Base-by-base conservation (phyloP, 2,113 vertebrate species). In the Labrus mixtus region DNA sequence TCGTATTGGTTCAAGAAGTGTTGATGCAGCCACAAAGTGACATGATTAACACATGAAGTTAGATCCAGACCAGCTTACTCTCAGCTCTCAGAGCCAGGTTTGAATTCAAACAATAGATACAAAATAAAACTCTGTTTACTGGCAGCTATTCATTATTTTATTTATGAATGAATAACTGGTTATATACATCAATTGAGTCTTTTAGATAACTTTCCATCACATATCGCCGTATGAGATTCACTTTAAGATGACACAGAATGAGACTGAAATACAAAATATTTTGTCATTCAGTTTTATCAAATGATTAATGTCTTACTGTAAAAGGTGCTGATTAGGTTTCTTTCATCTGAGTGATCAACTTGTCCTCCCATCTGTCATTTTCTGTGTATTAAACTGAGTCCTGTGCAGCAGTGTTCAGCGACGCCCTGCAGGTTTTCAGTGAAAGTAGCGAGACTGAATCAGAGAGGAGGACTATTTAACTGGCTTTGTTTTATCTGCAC, bases 401-500 rank as follows among this genome's bases (percentile, higher is more conserved):
- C 19, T 22, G 53, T 62, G 22, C 54, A 17, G 67, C 29, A 10
- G 16, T 19, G 51, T 13, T 5, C 22, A 50, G 55, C 66, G 23
- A 8, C 48, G 58, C n/a, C 50, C 50, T 77, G 41, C 55, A 69
- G 64, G 46, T 73, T 78, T 54, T 67, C 1, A 65, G 50, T 51
- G 37, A 75, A 66, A 65, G 66, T 68, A 74, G 73, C 59, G 23
- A 57, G 62, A 33, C 29, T 6, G 29, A 6, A 33, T 2, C 55
- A 63, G 93, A 89, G 82, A 77, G 65, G 85, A 68, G 83, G 93
- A 93, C 80, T 93, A 90, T 89, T 94, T 93, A 94, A 89, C 93
- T 82, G 89, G 89, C 85, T 43, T 76, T 90, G 83, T 95, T 95
- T 94, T 92, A 95, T 93, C 88, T 90, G 88, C 76, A 20, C 68